These are phyloP conservation scores for Kobus ellipsiprymnus DNA, from an alignment of 2,113 vertebrate species.

Conservation along the genomic window DNA sequence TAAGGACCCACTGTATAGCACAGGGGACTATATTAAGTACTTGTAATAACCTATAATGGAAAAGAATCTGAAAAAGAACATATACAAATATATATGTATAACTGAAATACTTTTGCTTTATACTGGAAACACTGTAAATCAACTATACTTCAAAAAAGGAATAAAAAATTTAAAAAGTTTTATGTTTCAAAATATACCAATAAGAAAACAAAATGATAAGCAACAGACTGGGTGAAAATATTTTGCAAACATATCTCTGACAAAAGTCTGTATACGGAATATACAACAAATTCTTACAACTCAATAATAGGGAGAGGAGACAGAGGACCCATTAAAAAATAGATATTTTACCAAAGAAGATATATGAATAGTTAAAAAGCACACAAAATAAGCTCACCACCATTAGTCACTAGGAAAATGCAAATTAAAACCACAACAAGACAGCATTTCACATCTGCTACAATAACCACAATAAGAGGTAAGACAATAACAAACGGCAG, in stretches of 20 bases:
- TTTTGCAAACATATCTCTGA: not conserved
- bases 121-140: not conserved
- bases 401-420: not conserved
- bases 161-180: not conserved
- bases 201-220: not conserved
- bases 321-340: not conserved
- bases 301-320: not conserved
- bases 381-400: not conserved
- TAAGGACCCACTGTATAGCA: not conserved
- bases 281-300: not conserved
- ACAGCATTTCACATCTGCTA: not conserved
- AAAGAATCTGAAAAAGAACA: not conserved
- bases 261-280: not conserved
- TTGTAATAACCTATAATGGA: not conserved
- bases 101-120: not conserved
- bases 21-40: not conserved
- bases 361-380: not conserved
- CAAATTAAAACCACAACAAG: not conserved
- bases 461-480: not conserved
- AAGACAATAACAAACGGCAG: not conserved
- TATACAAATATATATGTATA: not conserved
- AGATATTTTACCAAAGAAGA: constrained; percentile 4
- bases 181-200: constrained; percentile 6
- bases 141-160: not conserved
- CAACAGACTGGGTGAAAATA: not conserved